These are phyloP conservation scores for Perccottus glenii DNA, from an alignment of 2,113 vertebrate genomes.

Conservation along the genomic window DNA sequence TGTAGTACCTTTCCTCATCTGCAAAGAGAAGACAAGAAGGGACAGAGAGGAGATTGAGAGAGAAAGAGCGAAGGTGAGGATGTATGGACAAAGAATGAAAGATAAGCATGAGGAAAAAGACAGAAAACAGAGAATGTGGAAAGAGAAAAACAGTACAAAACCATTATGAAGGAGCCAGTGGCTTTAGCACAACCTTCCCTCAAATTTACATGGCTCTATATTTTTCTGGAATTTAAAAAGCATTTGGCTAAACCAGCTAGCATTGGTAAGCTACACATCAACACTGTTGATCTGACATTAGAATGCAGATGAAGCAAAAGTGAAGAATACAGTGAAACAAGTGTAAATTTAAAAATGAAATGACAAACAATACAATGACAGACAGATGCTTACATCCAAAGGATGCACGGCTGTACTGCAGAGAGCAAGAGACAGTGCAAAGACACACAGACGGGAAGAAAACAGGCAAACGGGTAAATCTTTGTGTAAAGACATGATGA, in stretches of 20 bases:
- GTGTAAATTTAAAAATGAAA: slow-evolving; percentile 28
- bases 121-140: slow-evolving; percentile 26
- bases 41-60: slow-evolving; percentile 23
- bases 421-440: slow-evolving; percentile 60
- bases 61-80: slow-evolving; percentile 9
- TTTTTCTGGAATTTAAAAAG: slow-evolving; percentile 22
- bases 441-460: slow-evolving; percentile 53
- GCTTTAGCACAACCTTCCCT: slow-evolving; percentile 32
- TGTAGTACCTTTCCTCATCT: slow-evolving; percentile 91
- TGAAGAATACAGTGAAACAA: slow-evolving; percentile 10
- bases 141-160: slow-evolving; percentile 40
- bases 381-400: slow-evolving; percentile 72
- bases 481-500: slow-evolving; percentile 17
- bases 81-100: slow-evolving; percentile 15
- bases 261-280: slow-evolving; percentile 12
- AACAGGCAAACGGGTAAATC: slow-evolving; percentile 58
- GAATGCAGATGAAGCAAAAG: slow-evolving; percentile 31
- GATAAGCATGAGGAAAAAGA: slow-evolving; percentile 28
- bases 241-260: slow-evolving; percentile 17
- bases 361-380: slow-evolving; percentile 50
- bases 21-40: slow-evolving; percentile 34
- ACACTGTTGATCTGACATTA: slow-evolving; percentile 39
- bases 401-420: slow-evolving; percentile 69
- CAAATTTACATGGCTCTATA: slow-evolving; percentile 16
- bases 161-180: slow-evolving; percentile 35